A percentile compares a stretch with the other conserved stretches of the same genome.
Evolutionary conservation across 2,113 vertebrate genomes (phyloP).

Genomic region (Lota lota): DNA sequence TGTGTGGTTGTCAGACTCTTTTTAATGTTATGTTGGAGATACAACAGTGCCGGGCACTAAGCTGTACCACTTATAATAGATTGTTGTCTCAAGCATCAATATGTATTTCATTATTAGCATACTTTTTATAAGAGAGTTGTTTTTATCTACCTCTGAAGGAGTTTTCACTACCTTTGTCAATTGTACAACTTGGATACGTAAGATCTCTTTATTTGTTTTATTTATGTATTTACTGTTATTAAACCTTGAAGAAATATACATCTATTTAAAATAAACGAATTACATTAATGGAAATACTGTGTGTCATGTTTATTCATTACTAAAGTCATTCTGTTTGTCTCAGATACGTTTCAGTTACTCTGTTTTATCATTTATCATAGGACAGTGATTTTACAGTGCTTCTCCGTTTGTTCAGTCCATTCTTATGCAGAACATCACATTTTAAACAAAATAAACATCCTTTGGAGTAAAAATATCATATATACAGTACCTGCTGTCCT

Average conservation of each 20-base stretch:
- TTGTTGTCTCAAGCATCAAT: constrained; percentile 54
- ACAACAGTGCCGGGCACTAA: constrained; percentile 6
- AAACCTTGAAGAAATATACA: background rate
- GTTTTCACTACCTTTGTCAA: background rate
- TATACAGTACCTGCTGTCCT: too few species aligned
- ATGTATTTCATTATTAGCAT: constrained; percentile 14
- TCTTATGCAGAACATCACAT: too few species aligned
- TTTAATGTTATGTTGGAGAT: background rate
- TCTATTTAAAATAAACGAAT: too few species aligned
- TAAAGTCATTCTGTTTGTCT: too few species aligned
- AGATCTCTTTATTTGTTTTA: constrained; percentile 27
- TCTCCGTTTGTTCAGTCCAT: too few species aligned
- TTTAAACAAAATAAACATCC: too few species aligned
- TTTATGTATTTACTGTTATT: constrained; percentile 35
- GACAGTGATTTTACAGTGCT: too few species aligned
- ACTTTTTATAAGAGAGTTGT: background rate
- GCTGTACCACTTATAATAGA: background rate
- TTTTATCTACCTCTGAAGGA: background rate
- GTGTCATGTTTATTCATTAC: too few species aligned
- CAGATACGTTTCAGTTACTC: too few species aligned
- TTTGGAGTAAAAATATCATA: too few species aligned
- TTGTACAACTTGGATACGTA: background rate
- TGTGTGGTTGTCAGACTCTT: background rate
- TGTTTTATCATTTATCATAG: too few species aligned
- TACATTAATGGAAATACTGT: too few species aligned